These are phyloP conservation scores for Gasteruption jaculator DNA, from an alignment of 2,888 invertebrate species.

Conservation along the genomic window DNA sequence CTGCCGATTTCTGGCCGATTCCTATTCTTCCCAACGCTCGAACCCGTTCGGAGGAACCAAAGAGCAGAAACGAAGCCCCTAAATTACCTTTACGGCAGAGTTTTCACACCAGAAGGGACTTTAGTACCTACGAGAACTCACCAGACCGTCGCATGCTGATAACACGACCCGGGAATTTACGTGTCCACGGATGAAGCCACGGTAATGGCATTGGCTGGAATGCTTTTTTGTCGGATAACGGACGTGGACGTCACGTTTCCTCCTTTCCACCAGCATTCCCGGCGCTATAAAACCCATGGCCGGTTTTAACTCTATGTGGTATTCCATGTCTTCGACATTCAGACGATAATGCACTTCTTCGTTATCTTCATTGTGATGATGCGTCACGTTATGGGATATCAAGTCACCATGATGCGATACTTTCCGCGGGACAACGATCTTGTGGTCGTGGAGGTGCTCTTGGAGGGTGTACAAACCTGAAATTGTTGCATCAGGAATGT, in stretches of 20 bases:
- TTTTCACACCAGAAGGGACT: too few species aligned
- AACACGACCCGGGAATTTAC: conserved; percentile 69
- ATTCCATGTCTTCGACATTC: conserved; percentile 46
- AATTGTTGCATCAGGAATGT: too few species aligned
- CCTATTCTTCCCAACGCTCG: too few species aligned
- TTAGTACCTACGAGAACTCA: too few species aligned
- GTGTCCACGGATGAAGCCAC: conserved; percentile 70
- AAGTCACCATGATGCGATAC: conserved; percentile 58
- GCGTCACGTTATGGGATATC: conserved; percentile 57
- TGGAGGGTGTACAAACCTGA: conserved; percentile 54
- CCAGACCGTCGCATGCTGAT: conserved; percentile 80
- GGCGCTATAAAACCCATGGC: conserved; percentile 45
- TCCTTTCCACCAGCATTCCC: conserved; percentile 69
- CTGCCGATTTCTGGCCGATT: too few species aligned
- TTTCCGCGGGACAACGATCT: conserved; percentile 61
- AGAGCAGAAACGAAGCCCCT: too few species aligned
- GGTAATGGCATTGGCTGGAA: conserved; percentile 71
- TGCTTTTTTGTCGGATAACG: conserved; percentile 42
- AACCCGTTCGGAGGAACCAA: too few species aligned
- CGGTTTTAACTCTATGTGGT: conserved; percentile 47
- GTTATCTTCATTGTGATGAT: conserved; percentile 54
- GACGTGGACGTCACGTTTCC: conserved; percentile 46
- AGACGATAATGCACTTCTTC: conserved; percentile 56
- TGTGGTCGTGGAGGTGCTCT: conserved; percentile 55
- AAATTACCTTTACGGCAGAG: too few species aligned